Base-by-base conservation (phyloP, 2,113 vertebrate species). In the Plecotus auritus region DNA sequence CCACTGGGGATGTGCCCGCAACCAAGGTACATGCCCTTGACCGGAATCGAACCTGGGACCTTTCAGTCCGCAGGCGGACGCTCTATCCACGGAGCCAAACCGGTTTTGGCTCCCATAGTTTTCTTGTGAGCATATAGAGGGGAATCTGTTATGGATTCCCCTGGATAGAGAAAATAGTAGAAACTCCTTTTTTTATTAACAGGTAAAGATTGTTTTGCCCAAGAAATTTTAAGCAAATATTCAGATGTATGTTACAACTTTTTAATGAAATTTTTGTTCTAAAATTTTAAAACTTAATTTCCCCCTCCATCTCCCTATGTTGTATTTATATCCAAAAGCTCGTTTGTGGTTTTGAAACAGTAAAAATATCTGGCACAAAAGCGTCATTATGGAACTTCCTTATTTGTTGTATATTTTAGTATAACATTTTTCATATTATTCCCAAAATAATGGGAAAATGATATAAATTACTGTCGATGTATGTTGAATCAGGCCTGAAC, bases 341-440 rank as follows among this genome's bases (percentile, higher is more conserved):
- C 93, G 42, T 70, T 84, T 83, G 26, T 91, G 7, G 40, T 74
- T 94, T 56, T 35, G 37, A 87, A 80, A 59, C 13, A 30, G 3
- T 59, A 56, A 93, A 84, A 59, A 49, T 80, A 66, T 23, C 32
- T 82, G 42, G 18, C 32, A 82, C 51, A 47, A 70, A 80, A 77
- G 2, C 72, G 7, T 80, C 7, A 37, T 61, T 89, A 42, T 70
- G 42, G 32, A 37, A 85, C 70, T 90, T 92, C 54, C 35, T n/a
- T 81, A 0, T 28, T 88, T 78, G 22, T 85, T 86, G 16, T 49
- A 70, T 23, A 69, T 89, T 91, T 86, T 30, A 74, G 17, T 74
- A 18, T 72, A 83, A 86, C 61, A 86, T 86, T 94, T 95, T 83
- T 26, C 7, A 10, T 92, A 87, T 92, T 32, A 81, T 77, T 95